phyloP scores from a whole-genome alignment of 2,888 invertebrate species.

The Clitarchus hookeri region DNA sequence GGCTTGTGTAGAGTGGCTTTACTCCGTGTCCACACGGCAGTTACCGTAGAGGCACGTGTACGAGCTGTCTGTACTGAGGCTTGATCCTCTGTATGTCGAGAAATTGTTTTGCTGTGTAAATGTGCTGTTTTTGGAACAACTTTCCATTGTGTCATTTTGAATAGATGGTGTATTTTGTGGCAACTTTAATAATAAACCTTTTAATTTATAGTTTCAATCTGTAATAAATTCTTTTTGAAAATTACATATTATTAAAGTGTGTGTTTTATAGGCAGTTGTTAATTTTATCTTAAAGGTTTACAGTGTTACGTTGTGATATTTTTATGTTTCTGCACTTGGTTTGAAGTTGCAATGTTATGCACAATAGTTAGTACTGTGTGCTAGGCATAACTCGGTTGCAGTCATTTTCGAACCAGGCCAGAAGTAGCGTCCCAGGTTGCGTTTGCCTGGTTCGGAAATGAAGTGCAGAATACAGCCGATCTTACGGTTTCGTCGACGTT shows the following conservation, averaged over 20 bases:
- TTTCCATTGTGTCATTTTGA: neutral
- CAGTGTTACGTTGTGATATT: constrained; percentile 20
- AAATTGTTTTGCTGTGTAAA: neutral
- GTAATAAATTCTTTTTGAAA: neutral
- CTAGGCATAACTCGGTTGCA: neutral
- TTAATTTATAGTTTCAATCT: neutral
- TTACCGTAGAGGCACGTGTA: too few relatives aligned
- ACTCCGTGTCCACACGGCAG: too few relatives aligned
- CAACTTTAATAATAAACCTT: neutral
- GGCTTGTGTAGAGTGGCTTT: too few relatives aligned
- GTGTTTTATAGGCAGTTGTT: neutral
- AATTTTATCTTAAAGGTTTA: constrained; percentile 17
- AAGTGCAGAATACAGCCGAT: neutral
- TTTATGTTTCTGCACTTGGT: neutral
- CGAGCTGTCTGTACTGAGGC: too few relatives aligned
- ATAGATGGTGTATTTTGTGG: neutral
- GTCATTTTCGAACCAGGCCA: too few relatives aligned
- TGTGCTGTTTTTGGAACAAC: neutral
- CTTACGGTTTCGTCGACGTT: neutral
- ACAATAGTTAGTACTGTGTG: neutral
- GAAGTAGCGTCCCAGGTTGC: too few relatives aligned
- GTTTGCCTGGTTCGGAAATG: too few relatives aligned
- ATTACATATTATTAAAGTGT: neutral
- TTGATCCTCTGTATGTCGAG: too few relatives aligned
- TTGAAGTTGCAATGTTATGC: neutral